Percentiles rank a stretch among this genome's conserved stretches.
These are phyloP conservation scores for Gadopsis bispinosus DNA, from an alignment of 2,797 vertebrate genomes.

Conservation along the genomic window DNA sequence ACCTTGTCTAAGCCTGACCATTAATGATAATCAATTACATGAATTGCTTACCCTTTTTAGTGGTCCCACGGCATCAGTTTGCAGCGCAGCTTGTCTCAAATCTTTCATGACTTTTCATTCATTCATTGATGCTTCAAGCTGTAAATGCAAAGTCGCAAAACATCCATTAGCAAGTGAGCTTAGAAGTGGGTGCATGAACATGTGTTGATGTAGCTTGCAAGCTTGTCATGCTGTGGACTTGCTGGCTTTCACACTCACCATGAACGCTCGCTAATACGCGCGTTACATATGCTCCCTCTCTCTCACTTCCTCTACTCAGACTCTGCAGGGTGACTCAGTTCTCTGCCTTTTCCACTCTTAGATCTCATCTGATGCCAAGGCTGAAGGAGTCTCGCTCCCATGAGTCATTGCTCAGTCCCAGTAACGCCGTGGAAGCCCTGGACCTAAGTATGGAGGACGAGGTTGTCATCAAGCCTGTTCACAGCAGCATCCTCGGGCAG, in stretches of 20 bases:
- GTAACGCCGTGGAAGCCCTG: slow-evolving; percentile 96
- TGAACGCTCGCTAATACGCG: slow-evolving; percentile 39
- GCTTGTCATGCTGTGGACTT: slow-evolving; percentile 38
- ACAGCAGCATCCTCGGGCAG: slow-evolving; percentile 98
- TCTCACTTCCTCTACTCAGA: slow-evolving; percentile 41
- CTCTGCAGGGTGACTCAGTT: slow-evolving; percentile 63
- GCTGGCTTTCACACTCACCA: slow-evolving; percentile 61
- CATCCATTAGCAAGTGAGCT: slow-evolving; percentile 23
- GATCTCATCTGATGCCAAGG: slow-evolving; percentile 99
- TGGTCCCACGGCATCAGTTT: slow-evolving; percentile 9
- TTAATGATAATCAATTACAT: slow-evolving; percentile 31
- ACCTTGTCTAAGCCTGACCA: slow-evolving; percentile 1
- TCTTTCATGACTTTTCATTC: slow-evolving; percentile 9
- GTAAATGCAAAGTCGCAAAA: slow-evolving; percentile 31
- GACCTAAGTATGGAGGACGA: slow-evolving; percentile 99
- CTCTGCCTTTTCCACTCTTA: slow-evolving; percentile 66
- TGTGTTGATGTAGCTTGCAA: slow-evolving; percentile 29
- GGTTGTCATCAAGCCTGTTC: slow-evolving; percentile 96
- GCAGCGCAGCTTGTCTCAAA: slow-evolving; percentile 35
- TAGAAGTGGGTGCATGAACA: slow-evolving; percentile 22
- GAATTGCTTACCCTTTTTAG: slow-evolving; percentile 23
- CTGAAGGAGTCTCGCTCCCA: slow-evolving; percentile 99
- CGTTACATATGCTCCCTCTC: slow-evolving; percentile 66
- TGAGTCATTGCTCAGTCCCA: slow-evolving; percentile 99
- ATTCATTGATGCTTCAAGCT: slow-evolving; percentile 27